These are phyloP conservation scores for Tychaedon coryphoeus DNA, from an alignment of 2,113 vertebrate genomes.

Conservation along the genomic window DNA sequence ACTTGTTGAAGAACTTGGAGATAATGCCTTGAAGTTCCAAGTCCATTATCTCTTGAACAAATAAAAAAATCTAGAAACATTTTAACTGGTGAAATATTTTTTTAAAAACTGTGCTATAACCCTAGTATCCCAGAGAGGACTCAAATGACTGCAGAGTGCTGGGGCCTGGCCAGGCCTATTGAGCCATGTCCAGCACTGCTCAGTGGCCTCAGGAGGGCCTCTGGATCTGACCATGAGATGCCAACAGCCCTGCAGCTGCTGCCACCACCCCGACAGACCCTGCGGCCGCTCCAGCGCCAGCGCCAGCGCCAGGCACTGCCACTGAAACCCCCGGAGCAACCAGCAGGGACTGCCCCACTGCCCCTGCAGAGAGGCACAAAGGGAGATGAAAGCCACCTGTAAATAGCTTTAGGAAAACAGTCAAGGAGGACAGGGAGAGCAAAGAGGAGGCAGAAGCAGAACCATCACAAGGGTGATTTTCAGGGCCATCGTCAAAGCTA, in stretches of 20 bases:
- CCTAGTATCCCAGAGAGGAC: background rate
- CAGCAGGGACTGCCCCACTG: rapidly evolving
- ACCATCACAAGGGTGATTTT: background rate
- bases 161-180: background rate
- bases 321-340: too few relatives aligned
- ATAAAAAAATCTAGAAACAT: background rate
- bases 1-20: background rate
- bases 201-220: background rate
- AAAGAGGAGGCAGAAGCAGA: background rate
- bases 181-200: too few relatives aligned
- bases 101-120: background rate
- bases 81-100: background rate
- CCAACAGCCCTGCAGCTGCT: background rate
- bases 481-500: background rate
- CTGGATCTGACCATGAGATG: too few relatives aligned
- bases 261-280: background rate
- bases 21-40: background rate
- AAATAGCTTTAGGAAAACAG: background rate
- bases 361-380: background rate
- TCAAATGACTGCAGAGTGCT: too few relatives aligned
- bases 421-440: background rate
- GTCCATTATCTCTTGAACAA: background rate
- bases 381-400: background rate
- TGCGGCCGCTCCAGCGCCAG: rapidly evolving
- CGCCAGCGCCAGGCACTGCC: background rate